Conservation (phyloP, 35 echinoderm and acorn worm genomes). For the Patiria miniata region DNA sequence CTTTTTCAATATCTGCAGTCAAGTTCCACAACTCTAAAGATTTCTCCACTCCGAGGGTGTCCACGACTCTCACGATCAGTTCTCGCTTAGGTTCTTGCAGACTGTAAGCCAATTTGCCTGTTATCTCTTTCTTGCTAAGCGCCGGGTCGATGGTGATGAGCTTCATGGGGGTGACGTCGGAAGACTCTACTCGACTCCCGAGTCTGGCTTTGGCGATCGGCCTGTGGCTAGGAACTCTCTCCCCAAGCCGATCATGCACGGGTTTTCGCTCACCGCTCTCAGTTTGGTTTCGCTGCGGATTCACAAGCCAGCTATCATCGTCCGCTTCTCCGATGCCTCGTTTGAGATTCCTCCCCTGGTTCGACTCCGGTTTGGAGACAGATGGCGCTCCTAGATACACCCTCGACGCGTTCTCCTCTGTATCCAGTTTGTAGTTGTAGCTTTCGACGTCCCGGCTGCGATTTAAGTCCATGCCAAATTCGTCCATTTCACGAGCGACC, state of each 20-base stretch:
- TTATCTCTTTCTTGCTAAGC: slow-evolving; percentile 58
- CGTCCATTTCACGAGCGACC: slow-evolving; percentile 62
- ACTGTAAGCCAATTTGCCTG: slow-evolving; percentile 81
- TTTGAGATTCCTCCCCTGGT: slow-evolving; percentile 20
- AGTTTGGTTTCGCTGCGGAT: not conserved
- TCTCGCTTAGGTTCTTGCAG: slow-evolving; percentile 82
- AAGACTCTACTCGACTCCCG: slow-evolving; percentile 2
- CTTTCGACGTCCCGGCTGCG: slow-evolving; percentile 72
- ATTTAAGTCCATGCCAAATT: slow-evolving; percentile 61
- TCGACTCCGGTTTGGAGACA: not conserved
- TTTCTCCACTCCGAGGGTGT: slow-evolving; percentile 77
- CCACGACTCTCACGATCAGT: slow-evolving; percentile 67
- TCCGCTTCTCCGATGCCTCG: slow-evolving; percentile 55
- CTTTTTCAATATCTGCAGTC: slow-evolving; percentile 67
- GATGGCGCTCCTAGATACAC: slow-evolving; percentile 35
- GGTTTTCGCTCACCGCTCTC: not conserved
- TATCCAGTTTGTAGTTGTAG: slow-evolving; percentile 59
- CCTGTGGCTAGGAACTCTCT: slow-evolving; percentile 7
- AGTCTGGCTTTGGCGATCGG: slow-evolving; percentile 46
- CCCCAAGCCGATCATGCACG: slow-evolving; percentile 41
- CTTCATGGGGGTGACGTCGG: slow-evolving; percentile 34
- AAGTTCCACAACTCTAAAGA: slow-evolving; percentile 58
- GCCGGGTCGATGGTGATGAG: slow-evolving; percentile 39
- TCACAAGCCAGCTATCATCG: slow-evolving; percentile 70
- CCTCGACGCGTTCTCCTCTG: slow-evolving; percentile 5